Evolutionary conservation across 2,797 vertebrate species (phyloP).

Genomic region (Arvicola amphibius): DNA sequence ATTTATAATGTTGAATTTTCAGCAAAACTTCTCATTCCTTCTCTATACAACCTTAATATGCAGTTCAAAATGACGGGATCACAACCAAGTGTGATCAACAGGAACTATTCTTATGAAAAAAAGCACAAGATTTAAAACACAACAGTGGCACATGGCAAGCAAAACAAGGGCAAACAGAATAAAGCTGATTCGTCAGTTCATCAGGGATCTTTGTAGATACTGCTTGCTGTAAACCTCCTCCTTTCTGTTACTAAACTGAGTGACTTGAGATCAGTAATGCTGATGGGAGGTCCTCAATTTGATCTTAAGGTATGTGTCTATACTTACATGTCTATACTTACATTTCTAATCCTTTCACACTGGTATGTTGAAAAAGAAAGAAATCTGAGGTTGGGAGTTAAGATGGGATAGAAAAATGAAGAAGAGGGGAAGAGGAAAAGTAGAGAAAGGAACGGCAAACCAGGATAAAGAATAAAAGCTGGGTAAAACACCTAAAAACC

Average conservation of each 20-base stretch:
- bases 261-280: neutral
- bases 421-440: neutral
- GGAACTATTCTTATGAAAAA: neutral
- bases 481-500: neutral
- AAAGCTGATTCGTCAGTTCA: neutral
- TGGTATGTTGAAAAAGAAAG: neutral
- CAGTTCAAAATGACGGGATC: neutral
- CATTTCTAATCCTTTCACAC: slow-evolving; percentile 14
- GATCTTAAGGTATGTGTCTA: neutral
- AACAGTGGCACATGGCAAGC: neutral
- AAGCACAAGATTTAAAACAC: neutral
- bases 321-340: neutral
- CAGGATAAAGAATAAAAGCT: neutral
- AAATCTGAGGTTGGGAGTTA: neutral
- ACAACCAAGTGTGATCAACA: neutral
- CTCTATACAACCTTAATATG: neutral
- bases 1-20: neutral
- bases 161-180: neutral
- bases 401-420: neutral
- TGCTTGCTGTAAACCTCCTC: neutral
- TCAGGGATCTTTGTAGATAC: neutral
- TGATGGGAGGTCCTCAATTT: neutral
- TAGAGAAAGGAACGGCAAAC: neutral
- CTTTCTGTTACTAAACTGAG: neutral
- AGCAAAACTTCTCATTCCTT: neutral